Evolutionary conservation across 2,113 vertebrate species (phyloP).

Genomic region (Elaphurus davidianus): DNA sequence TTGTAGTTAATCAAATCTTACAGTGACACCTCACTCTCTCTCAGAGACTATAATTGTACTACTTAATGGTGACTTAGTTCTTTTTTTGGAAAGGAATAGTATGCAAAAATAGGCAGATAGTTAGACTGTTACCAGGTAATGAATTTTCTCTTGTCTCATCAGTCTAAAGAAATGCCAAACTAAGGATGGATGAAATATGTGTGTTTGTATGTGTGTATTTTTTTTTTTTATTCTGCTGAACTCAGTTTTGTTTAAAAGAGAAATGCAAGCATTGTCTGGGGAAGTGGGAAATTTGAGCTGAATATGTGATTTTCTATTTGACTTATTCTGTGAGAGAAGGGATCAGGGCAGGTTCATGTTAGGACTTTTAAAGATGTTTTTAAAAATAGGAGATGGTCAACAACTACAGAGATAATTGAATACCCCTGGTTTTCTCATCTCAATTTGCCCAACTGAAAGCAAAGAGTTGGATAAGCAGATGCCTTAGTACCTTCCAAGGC

Average conservation of each 20-base stretch:
- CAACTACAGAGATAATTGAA: background rate
- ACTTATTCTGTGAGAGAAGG: background rate
- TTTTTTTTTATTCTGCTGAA: background rate
- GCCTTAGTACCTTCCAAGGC: background rate
- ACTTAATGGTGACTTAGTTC: conserved; percentile 48
- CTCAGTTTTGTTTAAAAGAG: background rate
- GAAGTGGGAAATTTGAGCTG: background rate
- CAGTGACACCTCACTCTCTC: conserved; percentile 46
- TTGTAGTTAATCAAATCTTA: conserved; percentile 58
- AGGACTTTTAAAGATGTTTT: background rate
- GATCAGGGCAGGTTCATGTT: background rate
- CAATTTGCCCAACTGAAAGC: background rate
- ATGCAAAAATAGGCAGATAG: background rate
- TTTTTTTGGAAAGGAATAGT: background rate
- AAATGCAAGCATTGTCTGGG: background rate
- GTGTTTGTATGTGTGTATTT: background rate
- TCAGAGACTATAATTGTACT: conserved; percentile 35
- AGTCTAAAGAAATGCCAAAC: background rate
- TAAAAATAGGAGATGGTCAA: background rate
- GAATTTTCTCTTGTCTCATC: background rate
- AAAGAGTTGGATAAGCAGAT: background rate
- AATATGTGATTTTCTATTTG: conserved; percentile 19
- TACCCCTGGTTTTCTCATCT: background rate
- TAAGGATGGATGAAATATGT: background rate
- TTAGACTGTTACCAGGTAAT: background rate